Evolutionary conservation across 2,113 vertebrate genomes (phyloP).

Genomic region (Vireo altiloquus): DNA sequence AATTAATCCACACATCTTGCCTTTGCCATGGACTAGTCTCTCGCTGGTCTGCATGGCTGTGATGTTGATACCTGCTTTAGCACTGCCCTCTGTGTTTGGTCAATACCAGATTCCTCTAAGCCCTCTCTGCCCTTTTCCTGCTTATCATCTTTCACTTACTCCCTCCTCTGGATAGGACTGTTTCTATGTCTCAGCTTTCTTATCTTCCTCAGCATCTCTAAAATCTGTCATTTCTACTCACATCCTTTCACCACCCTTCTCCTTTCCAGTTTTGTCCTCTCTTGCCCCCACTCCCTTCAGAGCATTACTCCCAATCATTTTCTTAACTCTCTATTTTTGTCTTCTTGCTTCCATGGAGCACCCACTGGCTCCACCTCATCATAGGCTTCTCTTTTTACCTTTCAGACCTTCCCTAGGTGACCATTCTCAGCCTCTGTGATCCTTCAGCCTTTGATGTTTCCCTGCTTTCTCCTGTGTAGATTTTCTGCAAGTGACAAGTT

Average conservation of each 20-base stretch:
- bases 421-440: not conserved
- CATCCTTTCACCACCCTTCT: not conserved
- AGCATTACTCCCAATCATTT: not conserved
- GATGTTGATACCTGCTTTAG: not conserved
- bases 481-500: not conserved
- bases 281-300: not conserved
- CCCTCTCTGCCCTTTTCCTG: not conserved
- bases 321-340: not conserved
- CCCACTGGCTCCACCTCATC: not conserved
- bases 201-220: not conserved
- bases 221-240: not conserved
- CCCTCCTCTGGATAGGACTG: not conserved
- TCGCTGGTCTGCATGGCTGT: not conserved
- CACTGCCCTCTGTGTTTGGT: not conserved
- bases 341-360: not conserved
- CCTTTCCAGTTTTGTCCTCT: not conserved
- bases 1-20: rapidly evolving
- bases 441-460: not conserved
- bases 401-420: not conserved
- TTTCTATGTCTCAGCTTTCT: not conserved
- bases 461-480: not conserved
- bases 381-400: not conserved
- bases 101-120: not conserved
- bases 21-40: not conserved
- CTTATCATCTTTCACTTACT: not conserved